These are phyloP conservation scores for Buphagus erythrorhynchus DNA, from an alignment of 2,797 vertebrate genomes.

Conservation along the genomic window DNA sequence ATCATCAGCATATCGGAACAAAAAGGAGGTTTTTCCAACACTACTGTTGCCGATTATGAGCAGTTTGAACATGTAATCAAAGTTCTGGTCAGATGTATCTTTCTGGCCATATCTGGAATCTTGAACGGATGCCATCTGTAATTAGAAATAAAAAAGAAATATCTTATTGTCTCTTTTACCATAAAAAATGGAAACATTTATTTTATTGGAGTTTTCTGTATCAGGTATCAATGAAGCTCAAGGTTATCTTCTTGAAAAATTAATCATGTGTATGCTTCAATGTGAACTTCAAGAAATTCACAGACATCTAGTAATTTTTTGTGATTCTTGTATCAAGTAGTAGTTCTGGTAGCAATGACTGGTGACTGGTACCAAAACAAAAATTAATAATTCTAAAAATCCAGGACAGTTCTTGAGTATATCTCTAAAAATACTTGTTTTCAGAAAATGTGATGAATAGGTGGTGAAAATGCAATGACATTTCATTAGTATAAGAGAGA, in stretches of 20 bases:
- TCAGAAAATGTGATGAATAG: not conserved
- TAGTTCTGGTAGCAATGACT: not conserved
- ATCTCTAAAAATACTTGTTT: not conserved
- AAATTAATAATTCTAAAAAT: not conserved
- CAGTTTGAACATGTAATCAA: conserved; percentile 98
- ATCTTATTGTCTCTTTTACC: not conserved
- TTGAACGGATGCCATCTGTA: conserved; percentile 94
- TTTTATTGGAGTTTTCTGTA: conserved; percentile 30
- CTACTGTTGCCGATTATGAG: conserved; percentile 99
- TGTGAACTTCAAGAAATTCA: not conserved
- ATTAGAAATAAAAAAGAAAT: conserved; percentile 32
- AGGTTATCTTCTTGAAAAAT: not conserved
- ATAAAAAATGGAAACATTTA: not conserved
- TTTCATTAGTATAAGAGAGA: not conserved
- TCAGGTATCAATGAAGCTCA: not conserved
- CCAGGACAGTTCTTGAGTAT: not conserved
- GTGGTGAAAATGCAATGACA: not conserved
- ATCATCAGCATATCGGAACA: conserved; percentile 96
- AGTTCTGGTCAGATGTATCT: conserved; percentile 96
- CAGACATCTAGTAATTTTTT: not conserved
- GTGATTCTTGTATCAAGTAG: conserved; percentile 4
- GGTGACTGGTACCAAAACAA: not conserved
- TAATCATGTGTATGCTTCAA: not conserved
- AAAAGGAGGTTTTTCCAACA: conserved; percentile 95
- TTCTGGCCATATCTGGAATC: conserved; percentile 90